Evolutionary conservation across 2,797 vertebrate species (phyloP), one percentile per base, ranked within the genome.

Genomic region (Enteromius afrohamiltoni): DNA sequence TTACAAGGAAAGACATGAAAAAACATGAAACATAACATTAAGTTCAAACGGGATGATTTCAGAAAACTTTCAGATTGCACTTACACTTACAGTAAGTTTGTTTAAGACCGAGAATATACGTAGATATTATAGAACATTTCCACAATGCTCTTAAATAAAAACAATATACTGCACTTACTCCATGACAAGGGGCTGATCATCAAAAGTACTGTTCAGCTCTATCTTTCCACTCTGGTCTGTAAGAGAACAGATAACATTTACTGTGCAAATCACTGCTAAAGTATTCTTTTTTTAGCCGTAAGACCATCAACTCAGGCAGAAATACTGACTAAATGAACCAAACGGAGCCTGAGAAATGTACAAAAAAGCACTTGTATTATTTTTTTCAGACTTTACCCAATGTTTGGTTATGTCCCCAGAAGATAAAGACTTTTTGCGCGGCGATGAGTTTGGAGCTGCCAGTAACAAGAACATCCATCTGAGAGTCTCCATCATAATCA

Each of bases 401-500:
- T 0, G 97, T 98, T 89, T 97, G 96, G 92, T 99, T 98, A 89
- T 96, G 94, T 23, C 97, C 98, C 98, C 98, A 99, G 85, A 97
- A 97, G 88, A 99, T 93, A 86, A 94, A 91, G 69, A 95, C 93
- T 60, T 95, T 91, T 6, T 88, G 19, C 2, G 0, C 0, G n/a
- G 0, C 0, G 19, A 9, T 85, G 79, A 80, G 89, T 85, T 77
- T 89, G 42, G 87, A 85, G 81, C 86, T 81, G 53, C 95, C 92
- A 0, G 98, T 98, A 26, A 99, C 92, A 5, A 99, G 96, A 10
- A 97, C 96, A 86, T 99, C 98, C 98, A 99, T 99, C 90, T 98
- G 97, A 53, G 97, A 99, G 92, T 99, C 98, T 78, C 98, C 98
- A 89, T 99, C 95, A 71, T 97, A 98, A 92, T 99, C 98, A 76